phyloP scores from a whole-genome alignment of 2,797 vertebrate species.

The Crenuchus spilurus region DNA sequence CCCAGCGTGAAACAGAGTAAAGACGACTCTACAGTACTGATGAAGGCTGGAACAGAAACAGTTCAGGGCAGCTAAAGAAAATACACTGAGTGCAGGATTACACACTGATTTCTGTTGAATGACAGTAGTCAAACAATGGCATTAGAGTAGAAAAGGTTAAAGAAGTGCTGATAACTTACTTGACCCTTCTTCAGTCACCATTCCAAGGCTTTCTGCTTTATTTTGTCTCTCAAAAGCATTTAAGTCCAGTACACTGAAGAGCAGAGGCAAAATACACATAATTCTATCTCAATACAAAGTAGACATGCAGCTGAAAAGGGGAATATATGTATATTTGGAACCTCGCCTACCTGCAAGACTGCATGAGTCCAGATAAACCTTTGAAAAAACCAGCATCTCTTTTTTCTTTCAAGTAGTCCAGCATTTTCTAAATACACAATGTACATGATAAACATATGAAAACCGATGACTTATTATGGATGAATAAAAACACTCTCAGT shows the following conservation, averaged over 20 bases:
- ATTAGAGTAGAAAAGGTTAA: background rate
- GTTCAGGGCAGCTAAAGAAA: slow-evolving; percentile 3
- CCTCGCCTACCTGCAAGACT: slow-evolving; percentile 89
- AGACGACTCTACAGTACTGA: slow-evolving; percentile 1
- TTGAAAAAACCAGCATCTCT: slow-evolving; percentile 98
- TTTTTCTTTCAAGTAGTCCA: slow-evolving; percentile 97
- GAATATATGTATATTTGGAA: background rate
- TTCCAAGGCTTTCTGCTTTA: slow-evolving; percentile 98
- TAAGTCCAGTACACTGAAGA: slow-evolving; percentile 91
- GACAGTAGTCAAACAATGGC: background rate
- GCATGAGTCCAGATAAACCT: slow-evolving; percentile 96
- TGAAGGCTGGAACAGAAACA: background rate
- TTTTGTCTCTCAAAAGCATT: slow-evolving; percentile 99
- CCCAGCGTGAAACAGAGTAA: background rate
- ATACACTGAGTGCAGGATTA: background rate
- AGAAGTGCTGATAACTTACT: slow-evolving; percentile 79
- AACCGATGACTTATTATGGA: background rate
- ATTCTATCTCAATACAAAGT: too few species aligned
- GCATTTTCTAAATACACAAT: slow-evolving; percentile 88
- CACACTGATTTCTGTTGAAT: slow-evolving; percentile 1
- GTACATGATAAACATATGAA: background rate
- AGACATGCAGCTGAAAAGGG: too few species aligned
- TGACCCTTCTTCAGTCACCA: slow-evolving; percentile 98
- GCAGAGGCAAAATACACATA: slow-evolving; percentile 2
- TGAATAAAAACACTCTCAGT: background rate